Evolutionary conservation across 2,113 vertebrate species (phyloP).

Genomic region (Stigmatopora argus): DNA sequence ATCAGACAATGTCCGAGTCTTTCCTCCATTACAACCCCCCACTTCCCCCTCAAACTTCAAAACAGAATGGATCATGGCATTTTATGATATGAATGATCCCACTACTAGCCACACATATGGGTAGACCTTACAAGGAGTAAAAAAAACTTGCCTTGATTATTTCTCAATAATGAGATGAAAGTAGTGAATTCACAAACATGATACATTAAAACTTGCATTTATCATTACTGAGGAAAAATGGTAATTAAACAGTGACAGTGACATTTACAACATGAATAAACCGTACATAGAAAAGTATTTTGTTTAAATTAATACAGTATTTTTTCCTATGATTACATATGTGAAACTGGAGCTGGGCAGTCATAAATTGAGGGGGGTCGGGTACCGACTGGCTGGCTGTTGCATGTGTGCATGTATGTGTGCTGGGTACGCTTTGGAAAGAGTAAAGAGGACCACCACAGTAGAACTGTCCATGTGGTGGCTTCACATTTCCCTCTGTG

Average conservation of each 20-base stretch:
- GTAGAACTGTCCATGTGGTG: conserved; percentile 52
- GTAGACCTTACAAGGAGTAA: background rate
- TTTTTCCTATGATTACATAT: conserved; percentile 39
- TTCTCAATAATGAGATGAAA: conserved; percentile 37
- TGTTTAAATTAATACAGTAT: conserved; percentile 29
- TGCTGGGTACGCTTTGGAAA: conserved; percentile 35
- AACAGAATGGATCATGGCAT: conserved; percentile 21
- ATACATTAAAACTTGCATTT: conserved; percentile 39
- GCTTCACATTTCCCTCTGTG: conserved; percentile 54
- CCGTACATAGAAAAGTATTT: conserved; percentile 33
- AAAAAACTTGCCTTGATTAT: conserved; percentile 22
- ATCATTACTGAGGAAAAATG: conserved; percentile 41
- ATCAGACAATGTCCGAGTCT: conserved; percentile 17
- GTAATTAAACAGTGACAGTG: conserved; percentile 32
- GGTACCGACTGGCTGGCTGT: conserved; percentile 33
- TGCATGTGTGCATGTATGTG: conserved; percentile 27
- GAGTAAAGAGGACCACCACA: conserved; percentile 61
- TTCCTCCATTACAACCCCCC: conserved; percentile 40
- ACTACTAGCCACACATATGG: conserved; percentile 41
- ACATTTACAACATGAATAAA: conserved; percentile 39
- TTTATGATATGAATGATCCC: conserved; percentile 48
- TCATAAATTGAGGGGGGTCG: conserved; percentile 42
- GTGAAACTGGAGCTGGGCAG: conserved; percentile 33
- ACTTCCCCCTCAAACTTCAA: conserved; percentile 11
- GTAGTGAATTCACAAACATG: conserved; percentile 29